Base-by-base conservation (phyloP, 2,888 invertebrate genomes). In the Kryphioiulus occultus region DNA sequence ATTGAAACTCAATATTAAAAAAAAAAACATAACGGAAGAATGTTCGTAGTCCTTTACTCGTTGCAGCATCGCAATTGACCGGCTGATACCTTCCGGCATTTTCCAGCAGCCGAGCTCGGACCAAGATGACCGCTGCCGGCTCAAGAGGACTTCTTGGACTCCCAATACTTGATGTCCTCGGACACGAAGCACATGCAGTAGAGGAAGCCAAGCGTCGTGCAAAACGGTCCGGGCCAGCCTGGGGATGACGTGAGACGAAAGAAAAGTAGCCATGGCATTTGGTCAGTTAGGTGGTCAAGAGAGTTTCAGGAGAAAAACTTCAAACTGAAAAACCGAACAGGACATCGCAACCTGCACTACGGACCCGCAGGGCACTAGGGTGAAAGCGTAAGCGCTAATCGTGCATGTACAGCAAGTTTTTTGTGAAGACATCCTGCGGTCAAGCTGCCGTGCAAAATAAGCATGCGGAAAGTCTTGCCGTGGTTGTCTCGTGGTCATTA, bases 101-200 rank as follows among this genome's bases (percentile, higher is more conserved):
- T 47, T 47, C n/a, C 53, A 53, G 53, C 53, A n/a, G n/a, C n/a
- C 5, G 44, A 4, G 44, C 44, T 53, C n/a, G 53, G 53, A 19
- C 53, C 19, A n/a, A n/a, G 53, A 17, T 35, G 32, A 35, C 35
- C 84, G 26, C 26, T 26, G 7, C 26, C 68, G 26, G 44, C 44
- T 35, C 42, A 83, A 87, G 30, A 30, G n/a, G 35, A 1, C 15
- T 17, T 82, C n/a, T 47, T 84, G 30, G 85, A 26, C 83, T 88
- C 88, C 88, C 88, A 88, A 7, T n/a, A 32, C 82, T 86, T 88
- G n/a, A 88, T 83, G 12, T 42, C 86, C 32, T 86, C 83, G 44
- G 88, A 86, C 44, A 86, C 12, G 82, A 86, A 84, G 53, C 88
- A 83, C 44, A 88, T 83, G 83, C 88, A 86, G 47, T 44, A 86